Conservation (phyloP, 2,797 vertebrate species). For the Galaxias olidus region DNA sequence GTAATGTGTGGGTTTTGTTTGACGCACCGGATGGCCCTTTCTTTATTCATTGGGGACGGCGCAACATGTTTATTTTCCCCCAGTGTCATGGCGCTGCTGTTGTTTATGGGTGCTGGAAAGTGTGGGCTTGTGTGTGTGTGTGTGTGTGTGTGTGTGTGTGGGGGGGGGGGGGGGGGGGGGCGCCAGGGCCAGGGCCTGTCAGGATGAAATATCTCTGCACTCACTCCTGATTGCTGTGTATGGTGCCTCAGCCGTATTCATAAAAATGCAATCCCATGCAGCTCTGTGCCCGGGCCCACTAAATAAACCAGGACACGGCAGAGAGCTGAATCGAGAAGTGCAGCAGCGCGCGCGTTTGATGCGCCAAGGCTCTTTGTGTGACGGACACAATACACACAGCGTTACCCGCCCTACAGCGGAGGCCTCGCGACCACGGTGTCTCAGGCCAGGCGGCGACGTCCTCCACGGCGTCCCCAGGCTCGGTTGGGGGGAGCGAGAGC, state of each 20-base stretch:
- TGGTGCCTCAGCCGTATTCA: conserved; percentile 63
- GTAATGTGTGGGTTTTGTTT: conserved; percentile 44
- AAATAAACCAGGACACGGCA: conserved; percentile 46
- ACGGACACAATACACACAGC: no score
- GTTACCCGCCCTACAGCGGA: no score
- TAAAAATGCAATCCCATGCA: conserved; percentile 73
- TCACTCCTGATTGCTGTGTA: conserved; percentile 71
- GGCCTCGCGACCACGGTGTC: no score
- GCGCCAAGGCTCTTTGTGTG: not conserved
- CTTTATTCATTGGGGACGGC: conserved; percentile 37
- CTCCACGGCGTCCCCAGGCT: no score
- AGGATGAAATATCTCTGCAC: conserved; percentile 72
- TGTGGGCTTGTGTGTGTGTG: conserved; percentile 10
- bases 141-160: conserved; percentile 34
- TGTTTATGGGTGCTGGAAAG: conserved; percentile 53
- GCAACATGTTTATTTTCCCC: conserved; percentile 59
- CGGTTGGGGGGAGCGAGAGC: no score
- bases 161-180: conserved; percentile 32
- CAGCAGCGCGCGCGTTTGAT: conserved; percentile 7
- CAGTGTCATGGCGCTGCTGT: conserved; percentile 38
- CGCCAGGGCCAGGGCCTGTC: conserved; percentile 59
- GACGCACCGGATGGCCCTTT: conserved; percentile 36
- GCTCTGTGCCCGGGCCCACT: conserved; percentile 42
- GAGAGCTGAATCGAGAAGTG: conserved; percentile 45
- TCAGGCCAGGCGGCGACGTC: no score